A percentile compares a stretch with the other conserved stretches of the same genome.
These are phyloP conservation scores for Ascidia mentula DNA, from an alignment of 23 tunicate species.

Conservation along the genomic window DNA sequence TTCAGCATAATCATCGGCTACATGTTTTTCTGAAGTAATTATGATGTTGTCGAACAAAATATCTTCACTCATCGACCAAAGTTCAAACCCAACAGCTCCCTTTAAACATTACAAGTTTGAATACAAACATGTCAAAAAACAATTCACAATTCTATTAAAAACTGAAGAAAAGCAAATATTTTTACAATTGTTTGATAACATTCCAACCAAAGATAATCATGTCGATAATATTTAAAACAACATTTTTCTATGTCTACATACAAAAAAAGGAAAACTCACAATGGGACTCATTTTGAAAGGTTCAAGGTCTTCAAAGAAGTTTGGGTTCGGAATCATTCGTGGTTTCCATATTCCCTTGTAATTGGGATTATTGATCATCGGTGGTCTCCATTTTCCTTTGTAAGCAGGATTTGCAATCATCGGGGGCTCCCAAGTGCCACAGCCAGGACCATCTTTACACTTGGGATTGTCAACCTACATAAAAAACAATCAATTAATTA, in stretches of 20 bases:
- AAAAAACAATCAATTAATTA: no score
- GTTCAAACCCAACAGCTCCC: slow-evolving; percentile 93
- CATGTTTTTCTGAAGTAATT: slow-evolving; percentile 66
- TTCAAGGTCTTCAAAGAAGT: slow-evolving; percentile 70
- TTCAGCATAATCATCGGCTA: slow-evolving; percentile 71
- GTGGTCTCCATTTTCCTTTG: slow-evolving; percentile 94
- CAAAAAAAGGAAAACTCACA: slow-evolving; percentile 64
- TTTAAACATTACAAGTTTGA: neutral
- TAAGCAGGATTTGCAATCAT: slow-evolving; percentile 73
- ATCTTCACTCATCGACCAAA: slow-evolving; percentile 87
- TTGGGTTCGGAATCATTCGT: slow-evolving; percentile 83
- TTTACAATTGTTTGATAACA: no score
- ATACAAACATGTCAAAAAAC: neutral
- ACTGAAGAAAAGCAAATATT: neutral
- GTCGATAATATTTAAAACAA: no score
- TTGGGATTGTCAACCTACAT: slow-evolving; percentile 72
- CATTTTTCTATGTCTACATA: no score
- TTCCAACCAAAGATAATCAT: no score
- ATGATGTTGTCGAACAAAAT: slow-evolving; percentile 84
- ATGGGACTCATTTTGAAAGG: slow-evolving; percentile 89
- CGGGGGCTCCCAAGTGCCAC: slow-evolving; percentile 93
- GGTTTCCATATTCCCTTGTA: slow-evolving; percentile 97
- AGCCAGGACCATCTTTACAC: slow-evolving; percentile 80
- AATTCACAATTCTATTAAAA: neutral
- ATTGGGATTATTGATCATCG: slow-evolving; percentile 72